Base-by-base conservation (phyloP, 2,113 vertebrate genomes). In the Stigmatopora nigra region DNA sequence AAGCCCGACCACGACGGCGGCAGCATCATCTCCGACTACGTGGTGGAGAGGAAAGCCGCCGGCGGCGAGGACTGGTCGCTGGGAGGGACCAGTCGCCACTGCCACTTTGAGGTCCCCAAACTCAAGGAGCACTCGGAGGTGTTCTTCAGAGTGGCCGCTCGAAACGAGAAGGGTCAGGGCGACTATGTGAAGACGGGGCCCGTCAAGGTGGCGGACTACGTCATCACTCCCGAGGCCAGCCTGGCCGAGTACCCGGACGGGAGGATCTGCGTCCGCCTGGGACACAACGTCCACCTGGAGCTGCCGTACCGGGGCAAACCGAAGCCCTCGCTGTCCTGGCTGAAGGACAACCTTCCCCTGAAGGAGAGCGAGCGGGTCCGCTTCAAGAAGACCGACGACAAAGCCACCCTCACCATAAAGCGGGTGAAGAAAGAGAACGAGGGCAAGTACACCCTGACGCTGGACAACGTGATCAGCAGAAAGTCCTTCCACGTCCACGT, bases 1-100 rank as follows among this genome's bases (percentile, higher is more conserved):
- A 99, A 98, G 76, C 96, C 97, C 48, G 94, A 97, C 78, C 96
- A 97, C 53, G 97, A 99, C 69, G 97, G 97, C 53, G 97, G 97
- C 45, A 99, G 96, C 71, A 89, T 97, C 75, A 92, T 99, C 82
- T 92, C 93, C 10, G 97, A 98, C 46, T 99, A 97, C 16, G 8
- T 97, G 7, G 88, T 98, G 83, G 97, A 98, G 86, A 94, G 93
- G 88, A 97, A 92, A 45, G 9, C 15, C 1, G 86, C 93, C 61
- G 88, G 78, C n/a, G n/a, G n/a, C 3, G 92, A 92, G 79, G 89
- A 92, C 20, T 99, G 97, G 97, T 91, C 91, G 47, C 69, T 92
- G 1, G 95, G 92, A 63, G 96, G 95, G 69, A 88, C 85, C 73
- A 94, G 91, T 84, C 95, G 93, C 78, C 87, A 90, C 7, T 95